A percentile compares a stretch with the other conserved stretches of the same genome.
phyloP scores from a whole-genome alignment of 2,113 vertebrate species.

The Rynchops niger region DNA sequence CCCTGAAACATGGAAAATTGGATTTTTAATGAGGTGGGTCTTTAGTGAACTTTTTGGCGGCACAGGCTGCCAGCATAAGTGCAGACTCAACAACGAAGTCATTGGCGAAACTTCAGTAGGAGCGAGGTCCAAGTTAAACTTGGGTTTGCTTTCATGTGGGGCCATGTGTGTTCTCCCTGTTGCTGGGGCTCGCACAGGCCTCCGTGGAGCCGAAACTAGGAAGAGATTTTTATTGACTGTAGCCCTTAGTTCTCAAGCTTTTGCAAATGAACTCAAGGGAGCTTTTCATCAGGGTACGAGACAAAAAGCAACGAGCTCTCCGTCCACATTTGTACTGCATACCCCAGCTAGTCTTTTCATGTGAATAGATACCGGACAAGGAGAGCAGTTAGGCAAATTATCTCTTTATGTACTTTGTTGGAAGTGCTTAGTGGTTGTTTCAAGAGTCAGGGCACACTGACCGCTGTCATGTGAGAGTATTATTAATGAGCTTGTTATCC shows the following conservation, averaged over 20 bases:
- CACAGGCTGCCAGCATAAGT: not conserved
- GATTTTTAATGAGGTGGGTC: not conserved
- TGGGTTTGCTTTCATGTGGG: not conserved
- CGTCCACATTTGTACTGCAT: not conserved
- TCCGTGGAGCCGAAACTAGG: not conserved
- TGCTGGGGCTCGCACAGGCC: not conserved
- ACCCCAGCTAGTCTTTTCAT: not conserved
- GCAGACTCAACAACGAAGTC: not conserved
- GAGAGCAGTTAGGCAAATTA: not conserved
- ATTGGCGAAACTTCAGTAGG: not conserved
- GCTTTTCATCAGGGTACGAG: not conserved
- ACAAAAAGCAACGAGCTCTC: rapidly evolving
- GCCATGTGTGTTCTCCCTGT: not conserved
- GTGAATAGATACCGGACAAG: not conserved
- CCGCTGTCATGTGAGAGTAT: not conserved
- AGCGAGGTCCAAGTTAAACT: not conserved
- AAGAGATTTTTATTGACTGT: not conserved
- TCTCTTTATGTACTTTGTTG: not conserved
- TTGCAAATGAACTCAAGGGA: not conserved
- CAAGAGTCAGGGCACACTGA: constrained; percentile 11
- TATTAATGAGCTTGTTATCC: not conserved
- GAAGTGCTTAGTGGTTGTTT: not conserved
- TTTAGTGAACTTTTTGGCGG: not conserved
- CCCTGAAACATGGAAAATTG: not conserved
- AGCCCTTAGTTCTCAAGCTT: not conserved